Evolutionary conservation across 2,113 vertebrate species (phyloP), one percentile per base, ranked within the genome.

Genomic region (Actenoides hombroni): DNA sequence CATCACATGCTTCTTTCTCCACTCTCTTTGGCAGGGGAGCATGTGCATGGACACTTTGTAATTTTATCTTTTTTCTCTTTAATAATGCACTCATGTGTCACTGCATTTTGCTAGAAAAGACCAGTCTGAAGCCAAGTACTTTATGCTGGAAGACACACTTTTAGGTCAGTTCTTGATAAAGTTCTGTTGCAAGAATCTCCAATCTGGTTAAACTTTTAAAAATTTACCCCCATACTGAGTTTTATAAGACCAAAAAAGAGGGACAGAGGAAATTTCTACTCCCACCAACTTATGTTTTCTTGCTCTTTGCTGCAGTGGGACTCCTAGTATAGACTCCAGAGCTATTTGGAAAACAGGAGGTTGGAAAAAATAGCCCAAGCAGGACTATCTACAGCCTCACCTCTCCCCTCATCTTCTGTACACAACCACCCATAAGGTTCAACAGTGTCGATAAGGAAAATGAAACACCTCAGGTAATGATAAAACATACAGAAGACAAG

Each of bases 131-230:
- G 69, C 35, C 56, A 75, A 71, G 8, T 35, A 9, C 16, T 74
- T 74, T 54, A 21, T 59, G 31, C 60, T 81, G 24, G 67, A 88
- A 86, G 48, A 82, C 25, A 56, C 0, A 1, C 11, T 82, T 92
- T 57, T 39, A 44, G 86, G 81, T 68, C 67, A 88, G 37, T 70
- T 83, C 51, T 86, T 8, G 1, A 68, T 65, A 60, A 88, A 94
- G 33, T 61, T 88, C 68, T 42, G 37, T 31, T 88, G 56, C 46
- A 69, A 71, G 16, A 76, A 84, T 25, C 80, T 86, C 77, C 89
- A 86, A 86, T 73, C 74, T 95, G 81, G 33, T 75, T 65, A 60
- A 91, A 91, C 35, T 70, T 94, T 19, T 53, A 57, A 76, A 91
- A 92, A 87, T 65, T 92, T 84, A 91, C 42, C 57, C n/a, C 57